Base-by-base conservation (phyloP, 2,888 invertebrate genomes). In the Ferdinandea cuprea region DNA sequence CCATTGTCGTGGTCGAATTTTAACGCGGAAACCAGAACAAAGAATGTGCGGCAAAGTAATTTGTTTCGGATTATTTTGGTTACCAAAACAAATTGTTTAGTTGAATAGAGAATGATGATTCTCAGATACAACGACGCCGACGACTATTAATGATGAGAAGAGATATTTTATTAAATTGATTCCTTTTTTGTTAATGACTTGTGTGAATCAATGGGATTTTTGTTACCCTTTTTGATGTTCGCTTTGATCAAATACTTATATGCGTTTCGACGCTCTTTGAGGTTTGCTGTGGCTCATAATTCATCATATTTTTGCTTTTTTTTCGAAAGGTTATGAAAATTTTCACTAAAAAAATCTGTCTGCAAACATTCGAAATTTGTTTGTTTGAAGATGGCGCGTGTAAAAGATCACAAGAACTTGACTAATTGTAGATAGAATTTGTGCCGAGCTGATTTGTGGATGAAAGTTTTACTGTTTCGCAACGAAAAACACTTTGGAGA, bases 1-100 rank as follows among this genome's bases (percentile, higher is more conserved):
- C 52, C 40, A 19, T 40, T 52, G 37, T 42, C 40, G 52, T 40
- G 30, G 13, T 3, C 13, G 19, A 30, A 6, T 13, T 37, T 63
- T 25, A 25, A 30, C 28, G 37, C 30, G 52, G 40, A 66, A 66
- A 66, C 19, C 35, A 30, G n/a, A 13, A 17, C 11, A 42, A 52
- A 66, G 52, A 54, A 56, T 68, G 40, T 40, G 32, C 54, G 21
- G 15, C 15, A 32, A 68, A 54, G 15, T 35, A 35, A 56, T 68
- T 56, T 25, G 35, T 56, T 32, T 19, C 9, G 30, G 9, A 13
- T 2, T 13, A 19, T 35, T 13, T 28, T 46, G 42, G 40, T 13
- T n/a, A 28, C 25, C 37, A 37, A 65, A 65, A 40, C 50, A 52
- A 66, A 21, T 66, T 66, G 66, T 52, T 66, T 66, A 40, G 40